Percentiles rank a stretch among this genome's conserved stretches.
These are phyloP conservation scores for Momotus momota DNA, from an alignment of 2,797 vertebrate species.

Conservation along the genomic window DNA sequence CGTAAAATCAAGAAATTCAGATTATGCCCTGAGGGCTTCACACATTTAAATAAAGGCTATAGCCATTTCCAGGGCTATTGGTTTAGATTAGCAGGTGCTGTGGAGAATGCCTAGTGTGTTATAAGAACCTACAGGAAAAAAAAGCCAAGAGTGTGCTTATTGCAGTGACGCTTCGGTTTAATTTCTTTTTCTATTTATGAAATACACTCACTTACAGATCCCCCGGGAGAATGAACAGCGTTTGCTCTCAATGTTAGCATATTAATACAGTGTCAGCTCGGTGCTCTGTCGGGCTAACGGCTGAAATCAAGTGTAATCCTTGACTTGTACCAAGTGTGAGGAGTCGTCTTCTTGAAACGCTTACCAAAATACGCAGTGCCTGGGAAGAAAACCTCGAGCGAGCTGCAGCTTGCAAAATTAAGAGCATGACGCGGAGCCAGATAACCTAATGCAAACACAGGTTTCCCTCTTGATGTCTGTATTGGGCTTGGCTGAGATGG, in stretches of 20 bases:
- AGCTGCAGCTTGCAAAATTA: background rate
- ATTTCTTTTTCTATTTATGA: background rate
- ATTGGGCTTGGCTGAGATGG: too few species aligned
- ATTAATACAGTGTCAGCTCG: background rate
- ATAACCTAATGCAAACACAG: background rate
- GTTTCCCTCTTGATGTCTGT: background rate
- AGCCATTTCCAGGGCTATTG: conserved; percentile 40
- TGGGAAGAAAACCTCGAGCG: background rate
- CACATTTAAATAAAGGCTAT: conserved; percentile 71
- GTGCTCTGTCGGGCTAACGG: background rate
- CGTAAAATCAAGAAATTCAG: conserved; percentile 52
- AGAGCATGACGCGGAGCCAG: background rate
- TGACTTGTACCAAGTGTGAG: background rate
- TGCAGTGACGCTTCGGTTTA: background rate
- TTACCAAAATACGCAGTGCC: background rate
- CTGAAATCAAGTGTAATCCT: background rate
- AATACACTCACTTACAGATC: background rate
- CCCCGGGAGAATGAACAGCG: background rate
- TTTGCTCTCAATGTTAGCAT: background rate
- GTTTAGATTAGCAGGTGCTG: conserved; percentile 43
- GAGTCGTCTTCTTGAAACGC: background rate
- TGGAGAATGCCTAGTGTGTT: background rate
- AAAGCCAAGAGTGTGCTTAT: background rate
- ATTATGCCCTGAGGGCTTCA: background rate
- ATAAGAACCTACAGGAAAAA: background rate